A percentile compares a stretch with the other conserved stretches of the same genome.
Evolutionary conservation across 2,113 vertebrate species (phyloP).

Genomic region (Indri indri): DNA sequence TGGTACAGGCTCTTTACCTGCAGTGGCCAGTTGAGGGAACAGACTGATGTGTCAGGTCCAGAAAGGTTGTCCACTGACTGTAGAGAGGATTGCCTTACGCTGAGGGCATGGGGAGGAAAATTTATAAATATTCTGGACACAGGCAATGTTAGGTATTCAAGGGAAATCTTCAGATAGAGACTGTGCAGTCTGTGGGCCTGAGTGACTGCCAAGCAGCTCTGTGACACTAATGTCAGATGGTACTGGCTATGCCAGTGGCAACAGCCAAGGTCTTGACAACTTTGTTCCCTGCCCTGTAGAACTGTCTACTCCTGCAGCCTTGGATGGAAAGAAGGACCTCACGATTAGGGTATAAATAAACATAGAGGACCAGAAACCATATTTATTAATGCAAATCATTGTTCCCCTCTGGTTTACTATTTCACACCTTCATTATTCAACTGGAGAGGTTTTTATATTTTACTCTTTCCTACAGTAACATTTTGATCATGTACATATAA

Average conservation of each 20-base stretch:
- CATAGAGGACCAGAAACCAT: background rate
- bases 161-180: background rate
- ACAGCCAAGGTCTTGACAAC: background rate
- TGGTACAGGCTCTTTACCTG: background rate
- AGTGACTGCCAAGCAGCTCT: background rate
- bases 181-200: background rate
- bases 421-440: background rate
- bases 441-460: background rate
- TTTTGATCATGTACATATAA: background rate
- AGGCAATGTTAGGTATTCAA: background rate
- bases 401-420: background rate
- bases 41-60: background rate
- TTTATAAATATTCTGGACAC: background rate
- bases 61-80: background rate
- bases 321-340: background rate
- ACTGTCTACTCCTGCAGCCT: too few species aligned
- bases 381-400: background rate
- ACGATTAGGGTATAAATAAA: background rate
- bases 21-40: rapidly evolving
- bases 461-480: background rate
- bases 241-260: background rate
- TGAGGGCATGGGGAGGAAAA: background rate
- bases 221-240: background rate
- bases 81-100: background rate
- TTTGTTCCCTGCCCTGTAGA: background rate